phyloP scores from a whole-genome alignment of 2,797 vertebrate species.

The Hyperoplus immaculatus region DNA sequence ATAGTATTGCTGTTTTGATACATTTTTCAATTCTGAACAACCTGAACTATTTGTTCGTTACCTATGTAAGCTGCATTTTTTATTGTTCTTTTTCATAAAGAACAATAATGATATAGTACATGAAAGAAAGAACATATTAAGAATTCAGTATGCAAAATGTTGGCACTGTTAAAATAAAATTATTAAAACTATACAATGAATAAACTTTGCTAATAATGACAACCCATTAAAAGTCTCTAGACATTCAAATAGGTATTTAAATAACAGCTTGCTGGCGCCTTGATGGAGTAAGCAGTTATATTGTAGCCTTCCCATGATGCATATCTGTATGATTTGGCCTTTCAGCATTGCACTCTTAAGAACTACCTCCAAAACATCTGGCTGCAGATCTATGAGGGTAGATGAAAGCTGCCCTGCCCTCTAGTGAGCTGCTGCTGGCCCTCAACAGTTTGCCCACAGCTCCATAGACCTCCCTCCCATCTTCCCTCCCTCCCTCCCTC shows the following conservation, averaged over 20 bases:
- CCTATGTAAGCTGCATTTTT: background rate
- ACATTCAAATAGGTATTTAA: slow-evolving; percentile 30
- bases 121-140: background rate
- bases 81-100: background rate
- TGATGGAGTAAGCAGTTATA: slow-evolving; percentile 49
- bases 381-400: slow-evolving; percentile 45
- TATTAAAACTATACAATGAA: background rate
- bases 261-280: slow-evolving; percentile 22
- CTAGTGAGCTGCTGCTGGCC: slow-evolving; percentile 53
- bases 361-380: slow-evolving; percentile 72
- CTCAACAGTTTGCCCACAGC: slow-evolving; percentile 56
- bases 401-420: slow-evolving; percentile 44
- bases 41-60: background rate
- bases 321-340: slow-evolving; percentile 52
- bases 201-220: slow-evolving; percentile 21
- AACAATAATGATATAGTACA: too few species aligned
- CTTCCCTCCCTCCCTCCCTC: slow-evolving; percentile 49
- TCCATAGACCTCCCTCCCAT: slow-evolving; percentile 54
- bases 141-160: background rate
- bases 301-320: slow-evolving; percentile 59
- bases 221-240: slow-evolving; percentile 31
- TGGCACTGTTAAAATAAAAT: slow-evolving; percentile 6
- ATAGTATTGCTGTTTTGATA: background rate
- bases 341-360: slow-evolving; percentile 52
- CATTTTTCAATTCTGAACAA: slow-evolving; percentile 10